Evolutionary conservation across 2,113 vertebrate genomes (phyloP).

Genomic region (Strix aluco): DNA sequence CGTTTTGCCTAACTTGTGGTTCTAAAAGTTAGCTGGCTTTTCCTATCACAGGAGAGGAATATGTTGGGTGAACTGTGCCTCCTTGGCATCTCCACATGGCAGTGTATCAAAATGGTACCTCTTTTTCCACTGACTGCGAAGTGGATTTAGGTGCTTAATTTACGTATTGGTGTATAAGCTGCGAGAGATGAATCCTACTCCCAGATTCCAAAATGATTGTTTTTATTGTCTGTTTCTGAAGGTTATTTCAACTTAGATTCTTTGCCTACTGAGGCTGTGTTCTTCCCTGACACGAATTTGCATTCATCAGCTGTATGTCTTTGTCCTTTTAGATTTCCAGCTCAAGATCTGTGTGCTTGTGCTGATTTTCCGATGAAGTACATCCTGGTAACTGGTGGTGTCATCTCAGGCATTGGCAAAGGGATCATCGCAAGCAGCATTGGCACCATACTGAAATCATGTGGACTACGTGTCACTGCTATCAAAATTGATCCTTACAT

Average conservation of each 20-base stretch:
- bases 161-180: accelerated
- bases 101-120: not conserved
- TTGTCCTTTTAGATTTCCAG: slow-evolving; percentile 46
- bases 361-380: slow-evolving; percentile 77
- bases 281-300: not conserved
- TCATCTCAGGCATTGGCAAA: slow-evolving; percentile 84
- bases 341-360: not conserved
- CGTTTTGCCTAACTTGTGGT: not conserved
- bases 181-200: not conserved
- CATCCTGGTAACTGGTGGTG: slow-evolving; percentile 80
- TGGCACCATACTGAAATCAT: slow-evolving; percentile 80
- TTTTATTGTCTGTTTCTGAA: not conserved
- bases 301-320: not conserved
- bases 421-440: slow-evolving; percentile 83
- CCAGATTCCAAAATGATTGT: not conserved
- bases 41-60: not conserved
- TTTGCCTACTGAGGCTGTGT: not conserved
- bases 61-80: not conserved
- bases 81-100: not conserved
- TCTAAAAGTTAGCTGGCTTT: not conserved
- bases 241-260: not conserved
- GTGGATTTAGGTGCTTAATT: not conserved
- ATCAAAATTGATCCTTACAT: slow-evolving; percentile 85
- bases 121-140: not conserved
- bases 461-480: slow-evolving; percentile 79